Conservation (phyloP, 2,888 invertebrate genomes). For the Opisthograptis luteolata region DNA sequence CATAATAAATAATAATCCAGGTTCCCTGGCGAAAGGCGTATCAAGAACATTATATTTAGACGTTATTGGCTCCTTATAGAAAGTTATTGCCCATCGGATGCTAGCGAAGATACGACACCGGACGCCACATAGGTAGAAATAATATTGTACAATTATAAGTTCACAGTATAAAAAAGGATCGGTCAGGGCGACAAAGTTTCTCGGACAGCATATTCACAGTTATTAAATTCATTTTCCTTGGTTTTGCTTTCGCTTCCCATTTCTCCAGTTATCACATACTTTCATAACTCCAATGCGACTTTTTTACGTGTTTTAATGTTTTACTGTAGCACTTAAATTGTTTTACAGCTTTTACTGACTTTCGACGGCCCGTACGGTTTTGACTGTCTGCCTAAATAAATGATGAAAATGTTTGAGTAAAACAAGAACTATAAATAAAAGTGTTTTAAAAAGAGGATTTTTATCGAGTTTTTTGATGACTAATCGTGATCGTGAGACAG, state of each 20-base stretch:
- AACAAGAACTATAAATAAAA: too few species aligned
- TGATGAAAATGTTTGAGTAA: slow-evolving; percentile 20
- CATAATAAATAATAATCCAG: too few species aligned
- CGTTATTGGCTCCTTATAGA: neutral
- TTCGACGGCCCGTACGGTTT: slow-evolving; percentile 17
- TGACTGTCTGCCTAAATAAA: slow-evolving; percentile 18
- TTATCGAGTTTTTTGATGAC: slow-evolving; percentile 19
- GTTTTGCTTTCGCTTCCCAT: slow-evolving; percentile 3
- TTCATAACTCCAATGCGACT: slow-evolving; percentile 21
- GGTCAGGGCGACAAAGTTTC: slow-evolving; percentile 1
- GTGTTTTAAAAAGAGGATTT: slow-evolving; percentile 6
- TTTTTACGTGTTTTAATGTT: slow-evolving; percentile 23
- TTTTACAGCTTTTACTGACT: slow-evolving; percentile 23
- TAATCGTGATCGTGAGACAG: slow-evolving; percentile 7
- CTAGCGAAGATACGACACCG: too few species aligned
- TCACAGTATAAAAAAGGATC: neutral
- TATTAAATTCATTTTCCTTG: neutral
- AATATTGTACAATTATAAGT: neutral
- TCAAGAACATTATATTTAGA: neutral
- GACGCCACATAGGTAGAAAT: too few species aligned
- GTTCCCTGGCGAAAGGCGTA: neutral
- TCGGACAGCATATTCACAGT: neutral
- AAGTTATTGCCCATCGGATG: neutral
- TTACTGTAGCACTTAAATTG: slow-evolving; percentile 23
- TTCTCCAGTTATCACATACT: slow-evolving; percentile 23